Conservation (phyloP, 2,888 invertebrate genomes). For the Drosophila meridiana region DNA sequence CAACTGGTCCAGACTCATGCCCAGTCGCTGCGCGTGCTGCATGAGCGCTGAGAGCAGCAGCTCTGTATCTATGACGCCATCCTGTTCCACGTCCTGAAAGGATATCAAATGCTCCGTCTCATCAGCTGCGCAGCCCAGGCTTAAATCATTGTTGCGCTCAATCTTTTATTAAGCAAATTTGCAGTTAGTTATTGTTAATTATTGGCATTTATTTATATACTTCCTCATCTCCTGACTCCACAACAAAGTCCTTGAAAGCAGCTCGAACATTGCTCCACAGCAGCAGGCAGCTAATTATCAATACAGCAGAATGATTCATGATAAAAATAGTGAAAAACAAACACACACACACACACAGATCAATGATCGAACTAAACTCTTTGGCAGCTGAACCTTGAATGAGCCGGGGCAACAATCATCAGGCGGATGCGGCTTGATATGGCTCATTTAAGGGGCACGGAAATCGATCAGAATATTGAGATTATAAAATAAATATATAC, state of each 20-base stretch:
- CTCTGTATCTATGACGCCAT: slow-evolving; percentile 51
- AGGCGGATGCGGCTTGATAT: slow-evolving; percentile 28
- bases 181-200: neutral
- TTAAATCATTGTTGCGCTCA: slow-evolving; percentile 14
- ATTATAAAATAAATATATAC: slow-evolving; percentile 6
- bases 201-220: neutral
- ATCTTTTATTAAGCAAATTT: neutral
- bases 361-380: slow-evolving; percentile 16
- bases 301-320: slow-evolving; percentile 39
- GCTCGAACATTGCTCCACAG: slow-evolving; percentile 22
- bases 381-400: slow-evolving; percentile 54
- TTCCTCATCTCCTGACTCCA: slow-evolving; percentile 42
- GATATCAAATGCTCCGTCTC: slow-evolving; percentile 21
- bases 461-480: neutral
- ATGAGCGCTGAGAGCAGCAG: slow-evolving; percentile 43
- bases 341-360: neutral
- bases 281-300: slow-evolving; percentile 35
- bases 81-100: slow-evolving; percentile 30
- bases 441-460: slow-evolving; percentile 36
- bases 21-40: slow-evolving; percentile 60
- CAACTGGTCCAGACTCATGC: slow-evolving; percentile 57
- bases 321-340: neutral
- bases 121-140: slow-evolving; percentile 15
- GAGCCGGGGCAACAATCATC: slow-evolving; percentile 2
- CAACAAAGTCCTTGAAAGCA: slow-evolving; percentile 70